Evolutionary conservation across 2,797 vertebrate species (phyloP).

Genomic region (Paedocypris micromegethes): DNA sequence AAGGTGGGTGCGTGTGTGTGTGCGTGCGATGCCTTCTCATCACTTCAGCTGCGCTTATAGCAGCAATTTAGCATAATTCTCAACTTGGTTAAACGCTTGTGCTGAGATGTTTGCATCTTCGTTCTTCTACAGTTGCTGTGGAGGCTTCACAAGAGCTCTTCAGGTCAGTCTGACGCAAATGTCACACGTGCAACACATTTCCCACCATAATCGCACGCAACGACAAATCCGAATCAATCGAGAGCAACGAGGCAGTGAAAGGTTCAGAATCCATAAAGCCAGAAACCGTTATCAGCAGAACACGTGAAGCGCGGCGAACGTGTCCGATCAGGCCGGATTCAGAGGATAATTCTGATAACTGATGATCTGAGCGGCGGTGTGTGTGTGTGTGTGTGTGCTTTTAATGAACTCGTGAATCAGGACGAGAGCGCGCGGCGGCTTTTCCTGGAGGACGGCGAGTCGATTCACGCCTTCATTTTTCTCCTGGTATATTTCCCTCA

Average conservation of each 20-base stretch:
- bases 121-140: slow-evolving; percentile 72
- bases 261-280: too few species aligned
- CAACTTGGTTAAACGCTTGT: slow-evolving; percentile 7
- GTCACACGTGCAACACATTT: not conserved
- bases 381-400: slow-evolving; percentile 33
- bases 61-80: not conserved
- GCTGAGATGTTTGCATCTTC: slow-evolving; percentile 27
- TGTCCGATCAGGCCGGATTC: slow-evolving; percentile 6
- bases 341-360: slow-evolving; percentile 22
- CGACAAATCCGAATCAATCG: too few species aligned
- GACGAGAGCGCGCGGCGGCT: slow-evolving; percentile 36
- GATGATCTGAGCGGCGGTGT: slow-evolving; percentile 24
- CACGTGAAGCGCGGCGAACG: too few species aligned
- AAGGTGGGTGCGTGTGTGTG: slow-evolving; percentile 90
- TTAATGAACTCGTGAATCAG: slow-evolving; percentile 41
- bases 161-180: slow-evolving; percentile 77
- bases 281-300: too few species aligned
- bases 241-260: too few species aligned
- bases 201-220: not conserved
- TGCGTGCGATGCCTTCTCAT: slow-evolving; percentile 63
- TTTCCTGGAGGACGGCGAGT: slow-evolving; percentile 23
- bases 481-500: slow-evolving; percentile 10
- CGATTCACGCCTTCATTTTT: slow-evolving; percentile 37
- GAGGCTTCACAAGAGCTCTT: slow-evolving; percentile 93
- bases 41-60: not conserved